Base-by-base conservation (phyloP, 2,888 invertebrate species). In the Rotaria sp. region DNA sequence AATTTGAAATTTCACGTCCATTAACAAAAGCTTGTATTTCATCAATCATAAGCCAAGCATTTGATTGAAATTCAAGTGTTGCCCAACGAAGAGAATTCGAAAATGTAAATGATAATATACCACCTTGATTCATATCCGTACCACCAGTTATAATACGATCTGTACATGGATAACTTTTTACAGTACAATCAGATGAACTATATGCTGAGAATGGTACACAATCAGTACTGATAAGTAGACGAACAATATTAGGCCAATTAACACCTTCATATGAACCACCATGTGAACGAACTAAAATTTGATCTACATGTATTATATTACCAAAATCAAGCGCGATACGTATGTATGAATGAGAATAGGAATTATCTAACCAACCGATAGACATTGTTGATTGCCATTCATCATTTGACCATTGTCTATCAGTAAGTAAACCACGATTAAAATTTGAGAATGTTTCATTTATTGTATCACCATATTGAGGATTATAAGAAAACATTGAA, bases 1-100 rank as follows among this genome's bases (percentile, higher is more conserved):
- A 26, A 41, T 75, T 5, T 10, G 75, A 41, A 4, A 45, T 41
- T 26, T 38, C 45, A 26, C 24, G 7, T 26, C 26, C 41, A 41
- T 75, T 45, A 75, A 45, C 38, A 75, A 75, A 75, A 26, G 45
- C 75, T 75, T 75, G 75, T 41, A 75, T 26, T 75, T 75, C 75
- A 45, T 75, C 75, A 13, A 75, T 41, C 75, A 75, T 75, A 10
- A 75, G 13, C 75, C 75, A 75, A 75, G n/a, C 75, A 41, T 38
- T 75, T 8, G 75, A 10, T 45, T 41, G 41, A 41, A 75, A 38
- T 24, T 75, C 75, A 11, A 75, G 26, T 45, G 41, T 75, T 75
- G 75, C 75, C 75, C 75, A 75, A 38, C 75, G 75, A 41, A 75
- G 10, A 75, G 45, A 41, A 26, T 45, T 75, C 8, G 75, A 38